These are phyloP conservation scores for Mareca strepera DNA, from an alignment of 2,797 vertebrate species.

Conservation along the genomic window DNA sequence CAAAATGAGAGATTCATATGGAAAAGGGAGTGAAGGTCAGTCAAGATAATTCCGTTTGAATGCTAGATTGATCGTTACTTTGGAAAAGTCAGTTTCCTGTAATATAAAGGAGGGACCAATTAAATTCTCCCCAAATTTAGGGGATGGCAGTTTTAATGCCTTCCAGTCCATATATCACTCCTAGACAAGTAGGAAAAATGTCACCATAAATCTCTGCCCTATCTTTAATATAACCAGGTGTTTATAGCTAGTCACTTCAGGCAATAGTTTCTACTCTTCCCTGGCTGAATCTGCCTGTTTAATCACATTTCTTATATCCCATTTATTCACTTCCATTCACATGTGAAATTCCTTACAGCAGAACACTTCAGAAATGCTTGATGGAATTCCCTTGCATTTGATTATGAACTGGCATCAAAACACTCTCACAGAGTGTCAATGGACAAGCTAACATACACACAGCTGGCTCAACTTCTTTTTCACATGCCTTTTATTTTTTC, in stretches of 20 bases:
- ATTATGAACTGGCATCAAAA: not conserved
- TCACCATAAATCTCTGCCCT: slow-evolving; percentile 17
- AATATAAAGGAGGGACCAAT: not conserved
- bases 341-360: not conserved
- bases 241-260: slow-evolving; percentile 13
- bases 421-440: not conserved
- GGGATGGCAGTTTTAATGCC: not conserved
- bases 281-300: not conserved
- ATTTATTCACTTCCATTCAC: not conserved
- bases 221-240: slow-evolving; percentile 7
- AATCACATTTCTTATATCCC: not conserved
- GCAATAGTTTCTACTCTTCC: not conserved
- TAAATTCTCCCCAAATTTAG: slow-evolving; percentile 1
- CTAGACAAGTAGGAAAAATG: not conserved
- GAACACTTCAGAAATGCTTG: not conserved
- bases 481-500: not conserved
- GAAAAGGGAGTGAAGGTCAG: not conserved
- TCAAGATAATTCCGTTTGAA: not conserved
- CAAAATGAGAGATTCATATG: not conserved
- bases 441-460: not conserved
- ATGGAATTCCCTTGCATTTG: not conserved
- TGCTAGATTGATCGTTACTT: not conserved
- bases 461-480: not conserved
- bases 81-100: not conserved
- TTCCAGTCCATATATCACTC: slow-evolving; percentile 19